phyloP scores from a whole-genome alignment of 2,888 invertebrate species.

The Luperina nickerlii region DNA sequence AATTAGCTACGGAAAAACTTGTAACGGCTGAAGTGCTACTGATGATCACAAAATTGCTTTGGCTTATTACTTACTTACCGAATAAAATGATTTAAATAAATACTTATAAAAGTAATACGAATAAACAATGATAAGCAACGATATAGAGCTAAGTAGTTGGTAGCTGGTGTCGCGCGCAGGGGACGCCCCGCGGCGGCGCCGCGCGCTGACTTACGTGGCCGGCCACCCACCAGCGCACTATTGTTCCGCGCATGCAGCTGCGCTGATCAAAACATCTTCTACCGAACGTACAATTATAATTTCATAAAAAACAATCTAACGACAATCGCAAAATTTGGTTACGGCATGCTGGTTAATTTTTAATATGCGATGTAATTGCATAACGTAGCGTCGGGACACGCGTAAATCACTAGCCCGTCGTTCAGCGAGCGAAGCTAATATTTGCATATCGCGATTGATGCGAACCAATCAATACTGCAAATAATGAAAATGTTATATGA shows the following conservation, averaged over 20 bases:
- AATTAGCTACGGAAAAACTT: conserved; percentile 34
- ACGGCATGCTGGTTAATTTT: conserved; percentile 80
- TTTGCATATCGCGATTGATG: conserved; percentile 90
- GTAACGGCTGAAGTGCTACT: conserved; percentile 4
- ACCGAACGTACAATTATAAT: conserved; percentile 34
- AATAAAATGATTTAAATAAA: background rate
- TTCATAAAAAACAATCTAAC: conserved; percentile 50
- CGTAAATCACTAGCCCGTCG: conserved; percentile 83
- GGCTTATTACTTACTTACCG: conserved; percentile 7
- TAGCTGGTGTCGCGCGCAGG: conserved; percentile 69
- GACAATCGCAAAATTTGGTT: conserved; percentile 54
- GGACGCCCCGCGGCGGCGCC: conserved; percentile 67
- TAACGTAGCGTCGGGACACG: conserved; percentile 84
- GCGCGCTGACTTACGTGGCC: conserved; percentile 73
- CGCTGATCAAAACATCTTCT: conserved; percentile 14
- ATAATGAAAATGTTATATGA: conserved; percentile 87
- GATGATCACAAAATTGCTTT: conserved; percentile 11
- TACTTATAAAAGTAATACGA: conserved; percentile 20
- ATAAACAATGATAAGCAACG: conserved; percentile 32
- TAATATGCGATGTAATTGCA: conserved; percentile 89
- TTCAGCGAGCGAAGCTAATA: conserved; percentile 86
- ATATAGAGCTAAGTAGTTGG: conserved; percentile 25
- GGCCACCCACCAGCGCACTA: conserved; percentile 28
- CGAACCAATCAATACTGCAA: conserved; percentile 89
- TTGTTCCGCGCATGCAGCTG: conserved; percentile 11